phyloP scores from a whole-genome alignment of 2,888 invertebrate genomes.

The Eupithecia pulchellata region DNA sequence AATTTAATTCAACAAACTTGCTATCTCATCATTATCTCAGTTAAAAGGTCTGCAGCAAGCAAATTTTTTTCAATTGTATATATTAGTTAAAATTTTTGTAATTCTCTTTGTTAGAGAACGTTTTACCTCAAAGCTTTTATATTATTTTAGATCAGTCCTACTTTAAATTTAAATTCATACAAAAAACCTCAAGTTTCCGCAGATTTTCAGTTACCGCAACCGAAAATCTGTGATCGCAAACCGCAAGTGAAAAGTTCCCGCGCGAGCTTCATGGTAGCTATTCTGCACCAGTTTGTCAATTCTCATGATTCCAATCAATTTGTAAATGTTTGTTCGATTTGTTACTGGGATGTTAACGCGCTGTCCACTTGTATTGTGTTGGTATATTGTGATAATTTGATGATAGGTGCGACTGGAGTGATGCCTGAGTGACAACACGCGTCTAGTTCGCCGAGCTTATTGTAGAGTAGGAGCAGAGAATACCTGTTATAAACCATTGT shows the following conservation, averaged over 20 bases:
- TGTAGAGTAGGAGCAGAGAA: constrained; percentile 18
- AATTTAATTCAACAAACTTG: background rate
- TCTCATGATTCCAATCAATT: constrained; percentile 49
- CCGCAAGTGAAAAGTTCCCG: background rate
- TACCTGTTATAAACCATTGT: background rate
- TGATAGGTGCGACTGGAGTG: constrained; percentile 61
- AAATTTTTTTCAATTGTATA: too few species aligned
- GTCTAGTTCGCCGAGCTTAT: constrained; percentile 34
- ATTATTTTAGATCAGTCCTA: background rate
- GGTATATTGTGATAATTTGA: constrained; percentile 74
- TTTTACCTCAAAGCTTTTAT: too few species aligned
- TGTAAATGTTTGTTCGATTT: constrained; percentile 48
- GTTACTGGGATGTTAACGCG: constrained; percentile 52
- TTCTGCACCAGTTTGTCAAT: background rate
- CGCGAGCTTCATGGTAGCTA: background rate
- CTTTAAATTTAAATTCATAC: too few species aligned
- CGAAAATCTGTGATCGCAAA: too few species aligned
- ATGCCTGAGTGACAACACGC: constrained; percentile 34
- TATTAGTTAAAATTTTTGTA: too few species aligned
- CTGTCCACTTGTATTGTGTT: constrained; percentile 55
- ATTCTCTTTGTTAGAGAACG: too few species aligned
- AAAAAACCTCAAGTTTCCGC: too few species aligned
- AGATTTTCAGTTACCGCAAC: too few species aligned
- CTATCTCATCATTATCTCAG: too few species aligned
- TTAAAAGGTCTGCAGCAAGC: too few species aligned